Base-by-base conservation (phyloP, 1,140 invertebrate species). In the Drosophila seguyi region DNA sequence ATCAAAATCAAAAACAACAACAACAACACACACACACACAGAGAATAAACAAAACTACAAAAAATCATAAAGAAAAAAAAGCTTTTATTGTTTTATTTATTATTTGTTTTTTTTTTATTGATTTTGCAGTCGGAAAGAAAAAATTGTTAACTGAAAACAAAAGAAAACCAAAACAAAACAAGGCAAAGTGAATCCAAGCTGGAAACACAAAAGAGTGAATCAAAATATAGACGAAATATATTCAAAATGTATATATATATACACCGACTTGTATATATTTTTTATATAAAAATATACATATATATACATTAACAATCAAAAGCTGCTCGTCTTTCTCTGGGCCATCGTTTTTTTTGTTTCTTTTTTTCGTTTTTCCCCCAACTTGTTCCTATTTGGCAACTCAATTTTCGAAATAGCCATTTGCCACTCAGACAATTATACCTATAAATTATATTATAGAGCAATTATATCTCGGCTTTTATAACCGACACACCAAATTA, bases 21-120 rank as follows among this genome's bases (percentile, higher is more conserved):
- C 60, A 68, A 81, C 8, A 48, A 48, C 45, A 48, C 59, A 74
- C 73, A 85, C 77, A 86, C 68, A 83, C 76, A 87, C 41, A 68
- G 27, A 62, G 39, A 75, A 75, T 75, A 76, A 78, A 73, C 73
- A 58, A 69, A 87, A 67, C 50, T 71, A 69, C 77, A 76, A 87
- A 73, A 67, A n/a, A n/a, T 78, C 76, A 42, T 59, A 55, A 59
- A 47, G 7, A 47, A 53, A 52, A 3, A 20, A 80, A 50, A 25
- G n/a, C 38, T 53, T 48, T 68, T 36, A 59, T 38, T 48, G 3
- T 18, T 75, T 71, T 41, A 58, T 44, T 44, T 61, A 11, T 56
- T 56, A 36, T 75, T 56, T 22, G 42, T 20, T 20, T 34, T 55
- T 20, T 20, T 20, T 44, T 7, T 29, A 56, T 68, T 63, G 42